These are phyloP conservation scores for Bungarus multicinctus DNA, from an alignment of 2,113 vertebrate species.

Conservation along the genomic window DNA sequence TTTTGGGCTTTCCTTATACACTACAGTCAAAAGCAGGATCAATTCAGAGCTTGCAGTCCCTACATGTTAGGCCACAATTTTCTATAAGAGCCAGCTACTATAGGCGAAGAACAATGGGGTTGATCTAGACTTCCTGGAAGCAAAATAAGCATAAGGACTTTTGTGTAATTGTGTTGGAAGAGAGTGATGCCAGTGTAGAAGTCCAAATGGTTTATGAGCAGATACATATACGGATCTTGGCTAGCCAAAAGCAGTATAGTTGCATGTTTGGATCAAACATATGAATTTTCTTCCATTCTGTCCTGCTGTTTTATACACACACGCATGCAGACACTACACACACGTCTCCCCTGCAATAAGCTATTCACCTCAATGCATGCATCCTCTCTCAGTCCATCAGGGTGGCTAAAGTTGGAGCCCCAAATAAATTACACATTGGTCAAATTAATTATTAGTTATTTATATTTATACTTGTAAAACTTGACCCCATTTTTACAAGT, in stretches of 20 bases:
- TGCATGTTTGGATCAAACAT: not conserved
- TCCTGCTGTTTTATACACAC: not conserved
- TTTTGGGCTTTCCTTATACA: not conserved
- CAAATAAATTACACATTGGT: not conserved
- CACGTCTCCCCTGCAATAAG: not conserved
- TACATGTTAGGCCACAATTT: not conserved
- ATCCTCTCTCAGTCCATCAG: not conserved
- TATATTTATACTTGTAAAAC: conserved; percentile 17
- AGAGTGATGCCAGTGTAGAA: too few relatives aligned
- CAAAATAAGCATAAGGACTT: not conserved
- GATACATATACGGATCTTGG: not conserved
- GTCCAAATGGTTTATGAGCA: not conserved
- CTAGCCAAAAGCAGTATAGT: not conserved
- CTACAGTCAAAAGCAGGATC: not conserved
- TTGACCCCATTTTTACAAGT: not conserved
- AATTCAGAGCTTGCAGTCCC: not conserved
- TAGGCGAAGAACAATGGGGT: not conserved
- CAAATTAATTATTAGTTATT: conserved; percentile 8
- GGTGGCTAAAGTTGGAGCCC: not conserved
- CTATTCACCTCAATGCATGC: not conserved
- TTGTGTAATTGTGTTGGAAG: not conserved
- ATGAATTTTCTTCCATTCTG: not conserved
- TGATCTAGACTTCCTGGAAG: not conserved
- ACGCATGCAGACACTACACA: not conserved
- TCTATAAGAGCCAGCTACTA: not conserved